Percentiles rank a stretch among this genome's conserved stretches.
These are phyloP conservation scores for Alauda arvensis DNA, from an alignment of 2,797 vertebrate species.

Conservation along the genomic window DNA sequence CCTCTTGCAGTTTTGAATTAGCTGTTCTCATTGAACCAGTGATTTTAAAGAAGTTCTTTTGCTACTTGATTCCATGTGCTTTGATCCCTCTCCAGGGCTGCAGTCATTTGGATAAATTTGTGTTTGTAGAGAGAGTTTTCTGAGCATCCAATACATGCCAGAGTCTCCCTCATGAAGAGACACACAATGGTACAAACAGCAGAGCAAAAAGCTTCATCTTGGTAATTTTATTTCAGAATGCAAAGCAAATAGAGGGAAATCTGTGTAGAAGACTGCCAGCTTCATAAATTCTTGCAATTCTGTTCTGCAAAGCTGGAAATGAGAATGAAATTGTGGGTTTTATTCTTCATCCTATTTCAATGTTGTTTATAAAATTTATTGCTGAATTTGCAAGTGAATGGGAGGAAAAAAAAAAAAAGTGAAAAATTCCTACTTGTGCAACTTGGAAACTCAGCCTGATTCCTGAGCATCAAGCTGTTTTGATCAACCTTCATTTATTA, in stretches of 20 bases:
- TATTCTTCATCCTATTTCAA: neutral
- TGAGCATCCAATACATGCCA: neutral
- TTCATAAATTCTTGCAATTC: neutral
- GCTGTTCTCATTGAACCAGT: neutral
- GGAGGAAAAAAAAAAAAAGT: neutral
- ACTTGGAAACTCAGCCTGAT: neutral
- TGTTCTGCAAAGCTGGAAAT: neutral
- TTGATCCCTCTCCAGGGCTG: neutral
- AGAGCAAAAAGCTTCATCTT: neutral
- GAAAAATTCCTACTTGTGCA: neutral
- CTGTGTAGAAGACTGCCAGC: neutral
- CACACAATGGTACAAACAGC: neutral
- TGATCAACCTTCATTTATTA: neutral
- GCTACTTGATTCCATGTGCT: neutral
- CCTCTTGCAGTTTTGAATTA: neutral
- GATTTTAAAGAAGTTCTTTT: neutral
- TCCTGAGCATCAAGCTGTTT: neutral
- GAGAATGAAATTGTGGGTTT: neutral
- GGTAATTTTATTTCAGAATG: neutral
- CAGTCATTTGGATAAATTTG: neutral
- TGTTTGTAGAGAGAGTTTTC: neutral
- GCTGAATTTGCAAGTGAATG: neutral
- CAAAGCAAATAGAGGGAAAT: neutral
- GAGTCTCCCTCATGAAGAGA: neutral
- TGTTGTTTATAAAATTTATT: neutral